Percentiles rank a stretch among this genome's conserved stretches.
Evolutionary conservation across 1,140 invertebrate species (phyloP).

Genomic region (Drosophila baimaii): DNA sequence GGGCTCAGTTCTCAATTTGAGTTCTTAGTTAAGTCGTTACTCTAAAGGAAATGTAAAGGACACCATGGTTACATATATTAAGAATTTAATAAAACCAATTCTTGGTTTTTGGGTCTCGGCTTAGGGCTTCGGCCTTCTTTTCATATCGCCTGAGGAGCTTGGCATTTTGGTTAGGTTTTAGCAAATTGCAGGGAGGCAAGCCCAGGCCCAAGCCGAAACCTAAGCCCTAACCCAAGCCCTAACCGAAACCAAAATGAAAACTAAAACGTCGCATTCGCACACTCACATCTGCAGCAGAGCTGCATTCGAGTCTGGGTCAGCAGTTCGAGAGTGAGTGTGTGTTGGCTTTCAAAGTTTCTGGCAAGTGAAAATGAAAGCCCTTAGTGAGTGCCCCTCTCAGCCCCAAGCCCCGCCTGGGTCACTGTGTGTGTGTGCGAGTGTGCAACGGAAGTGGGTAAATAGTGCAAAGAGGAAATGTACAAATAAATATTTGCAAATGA

Average conservation of each 20-base stretch:
- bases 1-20: no score
- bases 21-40: no score
- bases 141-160: slow-evolving; percentile 25
- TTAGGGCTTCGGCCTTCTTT: slow-evolving; percentile 17
- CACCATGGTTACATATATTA: neutral
- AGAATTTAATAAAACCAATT: slow-evolving; percentile 14
- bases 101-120: slow-evolving; percentile 13
- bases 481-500: slow-evolving; percentile 82
- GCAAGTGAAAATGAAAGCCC: slow-evolving; percentile 73
- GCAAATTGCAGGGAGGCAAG: slow-evolving; percentile 67
- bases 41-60: no score
- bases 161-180: slow-evolving; percentile 42
- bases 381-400: slow-evolving; percentile 30
- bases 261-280: slow-evolving; percentile 61
- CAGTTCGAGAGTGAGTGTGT: slow-evolving; percentile 30
- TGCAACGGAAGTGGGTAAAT: slow-evolving; percentile 72
- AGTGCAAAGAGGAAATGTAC: slow-evolving; percentile 68
- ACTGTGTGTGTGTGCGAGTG: slow-evolving; percentile 26
- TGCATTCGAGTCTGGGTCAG: slow-evolving; percentile 62
- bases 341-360: slow-evolving; percentile 47
- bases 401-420: neutral
- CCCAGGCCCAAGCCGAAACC: slow-evolving; percentile 28
- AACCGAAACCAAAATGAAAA: slow-evolving; percentile 56
- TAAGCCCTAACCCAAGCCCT: slow-evolving; percentile 5
- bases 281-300: slow-evolving; percentile 58